phyloP scores from a whole-genome alignment of 2,888 invertebrate genomes.

The Pyrgus malvae region DNA sequence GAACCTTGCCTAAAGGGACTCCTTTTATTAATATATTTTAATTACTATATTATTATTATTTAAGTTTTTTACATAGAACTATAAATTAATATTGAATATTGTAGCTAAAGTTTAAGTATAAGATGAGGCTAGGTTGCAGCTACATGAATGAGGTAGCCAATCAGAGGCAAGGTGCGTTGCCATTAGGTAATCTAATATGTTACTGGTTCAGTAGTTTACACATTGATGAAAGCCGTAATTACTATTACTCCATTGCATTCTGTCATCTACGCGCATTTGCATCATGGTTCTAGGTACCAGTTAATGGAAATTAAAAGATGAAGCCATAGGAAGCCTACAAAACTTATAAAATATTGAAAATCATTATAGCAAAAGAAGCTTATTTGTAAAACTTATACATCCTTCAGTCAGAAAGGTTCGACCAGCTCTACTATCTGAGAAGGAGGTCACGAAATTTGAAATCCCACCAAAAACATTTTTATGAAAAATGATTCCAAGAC shows the following conservation, averaged over 20 bases:
- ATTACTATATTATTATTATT: too few species aligned
- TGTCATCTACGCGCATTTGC: constrained; percentile 23
- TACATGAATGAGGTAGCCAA: constrained; percentile 20
- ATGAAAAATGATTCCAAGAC: too few species aligned
- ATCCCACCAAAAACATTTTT: too few species aligned
- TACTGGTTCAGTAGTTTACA: constrained; percentile 25
- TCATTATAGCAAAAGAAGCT: too few species aligned
- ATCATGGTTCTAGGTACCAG: constrained; percentile 21
- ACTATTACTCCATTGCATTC: constrained; percentile 25
- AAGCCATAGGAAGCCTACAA: neutral
- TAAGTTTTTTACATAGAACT: too few species aligned
- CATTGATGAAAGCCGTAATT: constrained; percentile 27
- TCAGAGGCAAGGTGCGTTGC: constrained; percentile 9
- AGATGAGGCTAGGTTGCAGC: neutral
- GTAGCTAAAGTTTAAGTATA: neutral
- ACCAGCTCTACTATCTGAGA: too few species aligned
- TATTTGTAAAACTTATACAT: too few species aligned
- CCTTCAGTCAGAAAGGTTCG: too few species aligned
- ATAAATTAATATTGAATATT: neutral
- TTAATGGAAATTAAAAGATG: constrained; percentile 20
- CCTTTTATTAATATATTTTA: too few species aligned
- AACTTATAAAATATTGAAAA: neutral
- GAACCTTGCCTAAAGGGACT: too few species aligned
- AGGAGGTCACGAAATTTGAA: too few species aligned
- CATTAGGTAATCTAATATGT: constrained; percentile 26